phyloP scores from a whole-genome alignment of 1,140 invertebrate genomes.

The Drosophila truncata region DNA sequence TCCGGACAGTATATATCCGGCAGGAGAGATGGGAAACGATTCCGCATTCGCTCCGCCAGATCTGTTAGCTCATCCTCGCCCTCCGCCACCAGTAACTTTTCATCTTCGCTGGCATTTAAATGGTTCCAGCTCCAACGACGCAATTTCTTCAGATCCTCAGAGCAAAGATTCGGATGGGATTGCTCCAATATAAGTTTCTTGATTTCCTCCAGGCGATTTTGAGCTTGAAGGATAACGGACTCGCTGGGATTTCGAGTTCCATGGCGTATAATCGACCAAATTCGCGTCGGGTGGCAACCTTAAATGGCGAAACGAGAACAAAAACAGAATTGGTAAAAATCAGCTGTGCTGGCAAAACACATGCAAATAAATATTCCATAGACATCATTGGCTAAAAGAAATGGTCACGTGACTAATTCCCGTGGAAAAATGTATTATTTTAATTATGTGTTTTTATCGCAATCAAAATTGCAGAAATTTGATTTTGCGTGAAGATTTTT shows the following conservation, averaged over 20 bases:
- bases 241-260: conserved; percentile 89
- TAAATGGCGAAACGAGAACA: conserved; percentile 12
- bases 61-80: conserved; percentile 89
- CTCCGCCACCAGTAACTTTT: conserved; percentile 88
- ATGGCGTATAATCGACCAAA: conserved; percentile 90
- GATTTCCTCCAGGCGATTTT: conserved; percentile 85
- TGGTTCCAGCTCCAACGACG: conserved; percentile 86
- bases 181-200: conserved; percentile 86
- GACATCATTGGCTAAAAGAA: neutral
- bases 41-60: conserved; percentile 89
- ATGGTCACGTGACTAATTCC: neutral
- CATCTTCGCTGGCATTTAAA: conserved; percentile 84
- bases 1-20: conserved; percentile 87
- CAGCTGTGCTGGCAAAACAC: conserved; percentile 45
- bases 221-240: conserved; percentile 86
- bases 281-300: conserved; percentile 88
- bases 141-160: conserved; percentile 85
- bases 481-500: no score
- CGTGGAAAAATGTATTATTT: neutral
- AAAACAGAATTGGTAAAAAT: conserved; percentile 21
- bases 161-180: conserved; percentile 53
- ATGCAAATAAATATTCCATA: conserved; percentile 3
- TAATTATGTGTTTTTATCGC: neutral
- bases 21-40: conserved; percentile 88
- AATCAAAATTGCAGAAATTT: neutral